A percentile compares a stretch with the other conserved stretches of the same genome.
These are phyloP conservation scores for Epizoanthus ramosus DNA, from an alignment of 92 coral and sea anemone genomes.

Conservation along the genomic window DNA sequence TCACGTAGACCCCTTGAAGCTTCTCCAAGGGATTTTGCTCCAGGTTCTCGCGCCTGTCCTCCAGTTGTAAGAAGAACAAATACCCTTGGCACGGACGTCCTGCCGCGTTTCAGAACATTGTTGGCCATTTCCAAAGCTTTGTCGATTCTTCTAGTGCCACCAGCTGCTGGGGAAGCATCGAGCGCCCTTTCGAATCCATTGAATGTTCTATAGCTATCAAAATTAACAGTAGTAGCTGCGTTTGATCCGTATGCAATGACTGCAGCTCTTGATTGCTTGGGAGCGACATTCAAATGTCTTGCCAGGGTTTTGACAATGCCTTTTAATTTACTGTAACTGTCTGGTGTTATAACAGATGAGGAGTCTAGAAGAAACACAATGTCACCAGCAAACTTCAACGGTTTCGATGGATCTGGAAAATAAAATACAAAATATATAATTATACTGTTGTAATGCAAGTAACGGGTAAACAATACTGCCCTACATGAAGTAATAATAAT, in stretches of 20 bases:
- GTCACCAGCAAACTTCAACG: constrained; percentile 57
- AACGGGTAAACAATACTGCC: too few species aligned
- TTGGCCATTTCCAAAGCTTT: constrained; percentile 47
- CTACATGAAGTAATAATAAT: too few species aligned
- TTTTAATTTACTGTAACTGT: constrained; percentile 33
- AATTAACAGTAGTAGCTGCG: constrained; percentile 45
- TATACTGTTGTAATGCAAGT: neutral
- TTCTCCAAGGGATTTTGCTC: constrained; percentile 27
- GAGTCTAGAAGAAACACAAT: constrained; percentile 62
- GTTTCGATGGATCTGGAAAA: constrained; percentile 55
- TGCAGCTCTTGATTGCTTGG: constrained; percentile 69
- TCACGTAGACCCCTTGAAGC: neutral
- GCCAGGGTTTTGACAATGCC: constrained; percentile 60
- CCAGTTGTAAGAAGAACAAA: constrained; percentile 22
- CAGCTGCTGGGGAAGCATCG: constrained; percentile 49
- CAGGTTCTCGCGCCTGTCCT: constrained; percentile 30
- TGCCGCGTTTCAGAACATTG: constrained; percentile 10
- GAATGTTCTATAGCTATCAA: constrained; percentile 53
- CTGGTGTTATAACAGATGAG: constrained; percentile 59
- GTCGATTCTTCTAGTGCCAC: constrained; percentile 58
- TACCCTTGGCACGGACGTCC: constrained; percentile 16
- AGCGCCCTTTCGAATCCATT: constrained; percentile 52
- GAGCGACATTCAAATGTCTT: constrained; percentile 59
- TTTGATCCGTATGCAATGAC: constrained; percentile 52
- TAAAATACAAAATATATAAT: neutral